Evolutionary conservation across 2,797 vertebrate species (phyloP).

Genomic region (Poeciliopsis infans): DNA sequence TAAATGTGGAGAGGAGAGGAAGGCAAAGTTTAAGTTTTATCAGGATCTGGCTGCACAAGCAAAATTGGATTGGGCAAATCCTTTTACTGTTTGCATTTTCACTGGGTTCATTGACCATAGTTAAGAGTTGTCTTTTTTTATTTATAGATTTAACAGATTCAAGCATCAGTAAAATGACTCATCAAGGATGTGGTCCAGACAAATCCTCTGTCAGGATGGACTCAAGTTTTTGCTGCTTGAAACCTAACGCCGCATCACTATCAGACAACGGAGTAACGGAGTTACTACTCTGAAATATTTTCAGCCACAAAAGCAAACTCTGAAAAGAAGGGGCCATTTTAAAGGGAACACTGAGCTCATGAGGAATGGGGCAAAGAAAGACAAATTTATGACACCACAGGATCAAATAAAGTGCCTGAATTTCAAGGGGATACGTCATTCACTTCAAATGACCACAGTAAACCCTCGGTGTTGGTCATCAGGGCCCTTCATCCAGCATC

Average conservation of each 20-base stretch:
- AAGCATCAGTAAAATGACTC: background rate
- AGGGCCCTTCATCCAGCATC: background rate
- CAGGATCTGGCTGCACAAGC: background rate
- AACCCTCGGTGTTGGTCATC: background rate
- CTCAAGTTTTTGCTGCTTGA: background rate
- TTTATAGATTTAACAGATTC: background rate
- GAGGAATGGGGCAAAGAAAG: background rate
- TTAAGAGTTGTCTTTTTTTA: background rate
- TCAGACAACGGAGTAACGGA: background rate
- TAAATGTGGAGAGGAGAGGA: background rate
- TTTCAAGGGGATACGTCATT: background rate
- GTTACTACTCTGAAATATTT: background rate
- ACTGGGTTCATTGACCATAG: background rate
- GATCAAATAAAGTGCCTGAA: background rate
- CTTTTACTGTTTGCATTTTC: background rate
- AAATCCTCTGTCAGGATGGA: background rate
- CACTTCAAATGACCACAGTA: background rate
- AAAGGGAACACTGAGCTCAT: background rate
- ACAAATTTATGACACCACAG: background rate
- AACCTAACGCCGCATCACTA: background rate
- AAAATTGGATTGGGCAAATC: background rate
- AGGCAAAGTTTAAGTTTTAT: background rate
- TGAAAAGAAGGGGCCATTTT: background rate
- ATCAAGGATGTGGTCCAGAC: background rate
- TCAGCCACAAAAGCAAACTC: background rate